phyloP scores from a whole-genome alignment of 2,888 invertebrate genomes.

The Julus scandinavius region DNA sequence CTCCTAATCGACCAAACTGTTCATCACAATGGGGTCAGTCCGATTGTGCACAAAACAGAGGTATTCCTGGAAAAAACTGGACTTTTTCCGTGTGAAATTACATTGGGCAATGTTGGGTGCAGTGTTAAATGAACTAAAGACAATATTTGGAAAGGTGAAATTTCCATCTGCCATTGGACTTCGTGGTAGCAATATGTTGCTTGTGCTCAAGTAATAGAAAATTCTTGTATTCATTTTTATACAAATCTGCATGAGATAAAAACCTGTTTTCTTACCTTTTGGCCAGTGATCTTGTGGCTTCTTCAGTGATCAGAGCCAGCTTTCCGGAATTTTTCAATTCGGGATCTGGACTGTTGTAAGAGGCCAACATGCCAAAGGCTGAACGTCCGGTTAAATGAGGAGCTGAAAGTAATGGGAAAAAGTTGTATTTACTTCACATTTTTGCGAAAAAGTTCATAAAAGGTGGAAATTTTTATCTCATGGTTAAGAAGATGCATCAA shows the following conservation, averaged over 20 bases:
- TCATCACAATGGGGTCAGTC: slow-evolving; percentile 6
- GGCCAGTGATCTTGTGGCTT: slow-evolving; percentile 56
- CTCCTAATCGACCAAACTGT: neutral
- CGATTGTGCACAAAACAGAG: neutral
- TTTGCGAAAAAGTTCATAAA: too few species aligned
- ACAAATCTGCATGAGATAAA: neutral
- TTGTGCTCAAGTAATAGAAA: too few species aligned
- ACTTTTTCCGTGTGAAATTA: neutral
- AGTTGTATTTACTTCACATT: too few species aligned
- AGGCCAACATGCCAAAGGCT: slow-evolving; percentile 57
- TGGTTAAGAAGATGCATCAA: too few species aligned
- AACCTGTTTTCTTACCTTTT: slow-evolving; percentile 55
- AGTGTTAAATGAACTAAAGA: too few species aligned
- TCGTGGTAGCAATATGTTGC: too few species aligned
- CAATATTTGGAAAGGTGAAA: too few species aligned
- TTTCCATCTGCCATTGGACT: too few species aligned
- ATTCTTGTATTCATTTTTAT: too few species aligned
- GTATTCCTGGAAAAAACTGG: neutral
- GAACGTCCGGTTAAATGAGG: slow-evolving; percentile 53
- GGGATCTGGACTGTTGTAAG: slow-evolving; percentile 58
- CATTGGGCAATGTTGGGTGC: neutral
- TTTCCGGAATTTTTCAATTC: slow-evolving; percentile 55
- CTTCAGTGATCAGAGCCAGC: slow-evolving; percentile 57
- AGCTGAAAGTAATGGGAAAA: slow-evolving; percentile 39
- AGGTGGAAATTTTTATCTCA: too few species aligned